Base-by-base conservation (phyloP, 2,888 invertebrate species). In the Nineta flava region DNA sequence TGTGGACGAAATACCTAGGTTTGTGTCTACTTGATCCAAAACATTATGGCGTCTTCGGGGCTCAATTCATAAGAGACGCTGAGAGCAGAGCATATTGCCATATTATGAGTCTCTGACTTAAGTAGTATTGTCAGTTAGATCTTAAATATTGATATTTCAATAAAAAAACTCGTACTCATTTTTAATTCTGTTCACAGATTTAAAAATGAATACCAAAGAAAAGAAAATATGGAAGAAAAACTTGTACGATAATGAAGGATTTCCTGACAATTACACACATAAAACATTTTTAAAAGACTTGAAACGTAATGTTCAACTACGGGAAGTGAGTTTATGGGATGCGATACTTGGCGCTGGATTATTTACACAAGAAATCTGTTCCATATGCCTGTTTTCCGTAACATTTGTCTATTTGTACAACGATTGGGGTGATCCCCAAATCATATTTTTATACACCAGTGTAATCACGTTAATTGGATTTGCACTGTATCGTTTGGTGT, bases 231-330 rank as follows among this genome's bases (percentile, higher is more conserved):
- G 95, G 94, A 77, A 77, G 56, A 95, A 94, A 69, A 87, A 91
- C 60, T 69, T 96, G 15, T 96, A 94, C 61, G 86, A 87, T 64
- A 84, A 88, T 60, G 79, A 85, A 51, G 83, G 80, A 16, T 86
- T 85, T 53, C 86, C 92, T 0, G 96, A 96, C 65, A 94, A 95
- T 65, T 92, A 94, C 62, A 93, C 93, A 0, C 90, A 93, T 62
- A 73, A 75, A 19, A 79, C 85, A 44, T 96, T 96, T 64, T 70
- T 96, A 2, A 78, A 84, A 60, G 88, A 93, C 55, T 62, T 96
- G 16, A 76, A 76, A 51, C 93, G 83, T 60, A 95, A 95, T 65
- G 69, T 91, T 12, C 78, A 87, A 62, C 76, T 85, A 1, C 77
- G 83, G 62, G 79, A 83, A 61, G 82, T 87, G 49, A 76, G 81